These are phyloP conservation scores for Micrastur ruficollis DNA, from an alignment of 2,797 vertebrate species.

Conservation along the genomic window DNA sequence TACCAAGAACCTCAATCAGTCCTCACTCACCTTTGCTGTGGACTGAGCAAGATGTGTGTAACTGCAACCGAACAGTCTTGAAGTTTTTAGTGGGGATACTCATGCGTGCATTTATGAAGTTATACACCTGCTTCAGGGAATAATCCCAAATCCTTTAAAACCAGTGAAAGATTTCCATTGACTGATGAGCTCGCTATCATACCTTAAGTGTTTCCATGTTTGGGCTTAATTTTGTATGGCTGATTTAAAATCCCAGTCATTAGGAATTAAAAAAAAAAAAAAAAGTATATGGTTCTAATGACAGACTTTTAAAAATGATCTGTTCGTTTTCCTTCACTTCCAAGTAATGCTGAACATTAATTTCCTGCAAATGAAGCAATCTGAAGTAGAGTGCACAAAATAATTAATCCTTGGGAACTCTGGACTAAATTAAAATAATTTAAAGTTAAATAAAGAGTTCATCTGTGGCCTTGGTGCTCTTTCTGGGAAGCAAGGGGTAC, in stretches of 20 bases:
- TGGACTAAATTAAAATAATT: conserved; percentile 42
- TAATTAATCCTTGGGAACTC: conserved; percentile 44
- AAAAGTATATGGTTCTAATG: neutral
- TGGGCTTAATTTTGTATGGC: neutral
- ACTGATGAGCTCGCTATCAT: neutral
- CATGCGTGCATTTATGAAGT: neutral
- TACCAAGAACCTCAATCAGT: neutral
- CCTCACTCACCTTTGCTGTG: neutral
- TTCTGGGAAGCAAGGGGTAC: conserved; percentile 9
- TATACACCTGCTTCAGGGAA: neutral
- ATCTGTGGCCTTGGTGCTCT: neutral
- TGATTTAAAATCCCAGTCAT: neutral
- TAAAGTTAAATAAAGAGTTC: conserved; percentile 46
- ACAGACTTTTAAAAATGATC: neutral
- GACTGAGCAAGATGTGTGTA: neutral
- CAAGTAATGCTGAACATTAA: conserved; percentile 9
- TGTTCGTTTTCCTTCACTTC: conserved; percentile 17
- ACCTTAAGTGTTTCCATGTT: neutral
- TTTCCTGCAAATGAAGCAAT: conserved; percentile 47
- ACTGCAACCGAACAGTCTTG: neutral
- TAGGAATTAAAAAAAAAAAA: neutral
- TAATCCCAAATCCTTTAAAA: neutral
- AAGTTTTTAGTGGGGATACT: neutral
- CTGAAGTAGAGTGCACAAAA: neutral
- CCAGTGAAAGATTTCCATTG: neutral